These are phyloP conservation scores for Manacus vitellinus DNA, from an alignment of 2,113 vertebrate species.

Conservation along the genomic window DNA sequence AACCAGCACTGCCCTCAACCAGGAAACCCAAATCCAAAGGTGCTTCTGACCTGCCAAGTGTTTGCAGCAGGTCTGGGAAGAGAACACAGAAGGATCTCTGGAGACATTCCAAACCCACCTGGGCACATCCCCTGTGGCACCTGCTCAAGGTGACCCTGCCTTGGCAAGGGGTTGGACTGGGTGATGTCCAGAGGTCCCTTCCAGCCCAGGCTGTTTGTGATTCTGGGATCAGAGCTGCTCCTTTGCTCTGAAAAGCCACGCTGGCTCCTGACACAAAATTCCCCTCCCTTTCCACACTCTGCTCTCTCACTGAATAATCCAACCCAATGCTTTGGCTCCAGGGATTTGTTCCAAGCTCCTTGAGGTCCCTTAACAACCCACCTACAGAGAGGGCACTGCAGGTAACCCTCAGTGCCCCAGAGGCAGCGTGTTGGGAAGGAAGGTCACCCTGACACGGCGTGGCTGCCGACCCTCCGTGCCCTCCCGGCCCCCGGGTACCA, in stretches of 20 bases:
- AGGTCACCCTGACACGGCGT: not conserved
- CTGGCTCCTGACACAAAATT: not conserved
- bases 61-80: not conserved
- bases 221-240: too few species aligned
- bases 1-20: not conserved
- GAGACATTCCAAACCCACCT: not conserved
- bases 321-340: not conserved
- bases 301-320: not conserved
- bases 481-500: not conserved
- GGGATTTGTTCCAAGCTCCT: not conserved
- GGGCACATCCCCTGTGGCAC: not conserved
- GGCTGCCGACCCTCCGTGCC: rapidly evolving
- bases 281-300: not conserved
- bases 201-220: not conserved
- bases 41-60: not conserved
- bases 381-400: not conserved
- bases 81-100: not conserved
- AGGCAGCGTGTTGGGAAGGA: not conserved
- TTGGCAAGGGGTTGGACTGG: not conserved
- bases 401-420: not conserved
- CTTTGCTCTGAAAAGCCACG: not conserved
- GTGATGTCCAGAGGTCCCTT: not conserved
- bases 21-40: not conserved
- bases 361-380: not conserved
- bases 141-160: not conserved